Base-by-base conservation (phyloP, 2,888 invertebrate species). In the Neocrepidodera transversa region DNA sequence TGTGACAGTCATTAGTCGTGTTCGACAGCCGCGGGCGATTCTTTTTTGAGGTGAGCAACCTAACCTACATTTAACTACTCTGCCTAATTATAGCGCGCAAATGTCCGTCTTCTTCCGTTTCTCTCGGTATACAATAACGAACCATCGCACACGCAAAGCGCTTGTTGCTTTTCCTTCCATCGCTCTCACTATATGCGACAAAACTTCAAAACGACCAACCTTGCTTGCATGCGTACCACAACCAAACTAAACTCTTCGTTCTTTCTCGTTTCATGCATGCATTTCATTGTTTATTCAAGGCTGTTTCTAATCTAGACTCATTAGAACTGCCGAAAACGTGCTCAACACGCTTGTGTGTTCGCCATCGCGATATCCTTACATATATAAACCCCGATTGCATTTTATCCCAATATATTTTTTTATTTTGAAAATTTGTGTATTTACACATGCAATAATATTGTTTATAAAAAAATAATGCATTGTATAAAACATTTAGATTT, bases 1-100 rank as follows among this genome's bases (percentile, higher is more conserved):
- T 78, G 76, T 78, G 78, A 78, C 78, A 78, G 76, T 78, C 78
- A 79, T 79, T 79, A 79, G 78, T 79, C 76, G 78, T 79, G 78
- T 77, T 78, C 77, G 77, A 78, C 78, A 76, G 75, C 78, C 78
- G 76, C 77, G 75, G 77, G 77, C 75, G 67, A 74, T 68, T 53
- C 49, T 50, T 67, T 65, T 66, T 69, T 65, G 74, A 78, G 78
- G 77, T 78, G 78, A 77, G 77, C 76, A 71, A 75, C 74, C 76
- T 76, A 76, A 74, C 76, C 76, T 74, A 75, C 73, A n/a, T 73
- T 76, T 68, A 45, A 45, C 45, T 45, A 45, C 45, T 45, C 26
- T 62, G 71, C 69, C 72, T 75, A 75, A 76, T 75, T 75, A 73
- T 74, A 73, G 60, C 61, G 58, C 66, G 66, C 64, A 61, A 68